Conservation (phyloP, 2,888 invertebrate genomes). For the Limnephilus marmoratus region DNA sequence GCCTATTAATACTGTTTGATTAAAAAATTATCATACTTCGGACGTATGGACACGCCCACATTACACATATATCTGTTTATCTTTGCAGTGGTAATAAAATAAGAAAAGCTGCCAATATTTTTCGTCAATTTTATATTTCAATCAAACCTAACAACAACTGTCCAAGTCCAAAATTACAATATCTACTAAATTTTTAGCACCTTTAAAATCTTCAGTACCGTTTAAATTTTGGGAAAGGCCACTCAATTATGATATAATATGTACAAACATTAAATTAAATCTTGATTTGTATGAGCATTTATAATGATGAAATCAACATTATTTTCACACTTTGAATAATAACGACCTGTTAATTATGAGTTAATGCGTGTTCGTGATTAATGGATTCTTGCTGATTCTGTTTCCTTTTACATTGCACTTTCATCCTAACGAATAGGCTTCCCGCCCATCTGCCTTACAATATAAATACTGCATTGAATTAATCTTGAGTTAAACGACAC, state of each 20-base stretch:
- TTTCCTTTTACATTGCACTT: background rate
- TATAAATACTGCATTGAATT: background rate
- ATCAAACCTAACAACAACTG: background rate
- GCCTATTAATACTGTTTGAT: too few species aligned
- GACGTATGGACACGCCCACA: too few species aligned
- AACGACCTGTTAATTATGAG: constrained; percentile 3
- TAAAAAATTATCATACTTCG: too few species aligned
- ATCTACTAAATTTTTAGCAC: too few species aligned
- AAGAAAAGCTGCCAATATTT: background rate
- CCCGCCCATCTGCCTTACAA: background rate
- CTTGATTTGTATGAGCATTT: background rate
- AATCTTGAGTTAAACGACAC: constrained; percentile 8
- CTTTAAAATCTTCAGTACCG: background rate
- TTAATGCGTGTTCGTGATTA: constrained; percentile 3
- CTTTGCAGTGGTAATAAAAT: too few species aligned
- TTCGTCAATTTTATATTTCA: background rate
- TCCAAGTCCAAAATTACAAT: background rate
- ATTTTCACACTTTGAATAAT: background rate
- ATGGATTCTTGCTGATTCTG: background rate
- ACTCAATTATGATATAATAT: background rate
- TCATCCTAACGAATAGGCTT: background rate
- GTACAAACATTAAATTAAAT: background rate
- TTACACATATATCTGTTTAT: too few species aligned
- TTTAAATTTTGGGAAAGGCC: background rate
- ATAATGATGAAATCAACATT: background rate